Evolutionary conservation across 1,140 invertebrate genomes (phyloP), one percentile per base, ranked within the genome.

Genomic region (Bilobella aurantiaca): DNA sequence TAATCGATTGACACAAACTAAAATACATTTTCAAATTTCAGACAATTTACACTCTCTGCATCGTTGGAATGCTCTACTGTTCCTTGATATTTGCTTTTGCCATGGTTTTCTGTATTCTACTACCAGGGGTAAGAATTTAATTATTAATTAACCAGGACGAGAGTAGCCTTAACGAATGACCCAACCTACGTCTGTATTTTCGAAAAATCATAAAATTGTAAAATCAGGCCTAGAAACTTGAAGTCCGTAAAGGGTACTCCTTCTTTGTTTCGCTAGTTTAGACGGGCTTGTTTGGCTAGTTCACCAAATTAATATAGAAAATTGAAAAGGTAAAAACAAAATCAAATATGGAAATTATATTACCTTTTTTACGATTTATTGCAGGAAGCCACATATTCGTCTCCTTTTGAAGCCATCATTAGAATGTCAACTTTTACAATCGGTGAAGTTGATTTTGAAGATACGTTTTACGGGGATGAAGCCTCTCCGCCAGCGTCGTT

Each of bases 71-170:
- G 3, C 25, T 62, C 3, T 62, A 62, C 25, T 12, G 14, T 3
- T 3, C 59, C 3, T 16, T 62, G 8, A 62, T 62, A 12, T 62
- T 34, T 42, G 59, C 59, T 42, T 62, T 62, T 46, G 31, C 29
- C n/a, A 42, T 62, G 29, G 59, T 42, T 12, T 62, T 62, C 37
- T 62, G 59, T 27, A 62, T 62, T 25, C 59, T 62, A 8, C 59
- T 62, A 16, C 59, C 59, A 18, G 59, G 59, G 30, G 59, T 62
- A 62, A 62, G 59, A 8, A 3, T 5, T 3, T 23, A 23, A 42
- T 12, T 8, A 8, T 25, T 59, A 29, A 59, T 14, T 16, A 8
- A 42, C 18, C 8, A 42, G 34, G n/a, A n/a, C n/a, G n/a, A n/a
- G n/a, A n/a, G n/a, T n/a, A n/a, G n/a, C n/a, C n/a, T n/a, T n/a